These are phyloP conservation scores for Syrista parreyssii DNA, from an alignment of 2,888 invertebrate genomes.

Conservation along the genomic window DNA sequence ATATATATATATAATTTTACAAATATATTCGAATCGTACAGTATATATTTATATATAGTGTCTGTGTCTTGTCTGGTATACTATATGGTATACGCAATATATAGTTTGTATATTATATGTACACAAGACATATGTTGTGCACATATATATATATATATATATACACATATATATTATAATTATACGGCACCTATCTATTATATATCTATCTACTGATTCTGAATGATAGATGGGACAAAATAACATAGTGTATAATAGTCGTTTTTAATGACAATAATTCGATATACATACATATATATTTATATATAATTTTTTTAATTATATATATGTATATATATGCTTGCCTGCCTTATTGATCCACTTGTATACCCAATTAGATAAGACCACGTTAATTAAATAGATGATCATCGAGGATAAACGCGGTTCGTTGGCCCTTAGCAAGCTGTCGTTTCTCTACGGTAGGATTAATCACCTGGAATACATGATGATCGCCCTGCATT, in stretches of 20 bases:
- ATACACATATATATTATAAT: constrained; percentile 24
- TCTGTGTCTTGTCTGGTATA: not conserved
- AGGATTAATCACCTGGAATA: not conserved
- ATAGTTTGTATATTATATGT: not conserved
- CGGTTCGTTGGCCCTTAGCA: not conserved
- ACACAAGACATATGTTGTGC: not conserved
- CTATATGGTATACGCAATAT: not conserved
- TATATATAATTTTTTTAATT: not conserved
- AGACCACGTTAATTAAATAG: not conserved
- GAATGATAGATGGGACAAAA: constrained; percentile 23
- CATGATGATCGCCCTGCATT: not conserved
- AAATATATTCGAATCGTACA: constrained; percentile 38
- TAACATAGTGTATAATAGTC: constrained; percentile 28
- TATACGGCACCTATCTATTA: constrained; percentile 1
- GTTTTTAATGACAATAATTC: constrained; percentile 15
- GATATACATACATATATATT: not conserved
- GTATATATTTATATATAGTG: not conserved
- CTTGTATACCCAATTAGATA: not conserved
- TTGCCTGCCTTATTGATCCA: not conserved
- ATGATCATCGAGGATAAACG: not conserved
- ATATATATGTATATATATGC: not conserved
- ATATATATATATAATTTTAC: constrained; percentile 41
- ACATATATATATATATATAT: not conserved
- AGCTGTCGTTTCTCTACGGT: not conserved
- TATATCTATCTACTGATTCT: not conserved